Conservation (phyloP, 2,113 vertebrate species). For the Cyanoderma ruficeps region DNA sequence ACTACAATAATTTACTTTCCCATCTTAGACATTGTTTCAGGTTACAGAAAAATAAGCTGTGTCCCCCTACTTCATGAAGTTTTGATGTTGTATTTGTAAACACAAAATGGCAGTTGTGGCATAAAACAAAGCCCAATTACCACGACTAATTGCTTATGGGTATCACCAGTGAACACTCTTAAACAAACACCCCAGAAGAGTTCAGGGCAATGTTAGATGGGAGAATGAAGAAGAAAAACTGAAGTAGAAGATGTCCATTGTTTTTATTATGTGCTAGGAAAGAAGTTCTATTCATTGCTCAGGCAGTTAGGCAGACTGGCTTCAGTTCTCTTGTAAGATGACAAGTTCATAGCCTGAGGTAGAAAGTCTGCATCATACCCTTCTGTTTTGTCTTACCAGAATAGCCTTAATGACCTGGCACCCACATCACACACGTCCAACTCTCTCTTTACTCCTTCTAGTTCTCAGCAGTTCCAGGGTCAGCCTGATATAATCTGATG, state of each 20-base stretch:
- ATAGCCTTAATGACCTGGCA: slow-evolving; percentile 36
- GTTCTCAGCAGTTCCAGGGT: slow-evolving; percentile 46
- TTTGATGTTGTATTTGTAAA: background rate
- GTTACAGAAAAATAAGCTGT: background rate
- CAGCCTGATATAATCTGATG: slow-evolving; percentile 10
- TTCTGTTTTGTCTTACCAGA: slow-evolving; percentile 24
- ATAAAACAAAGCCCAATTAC: background rate
- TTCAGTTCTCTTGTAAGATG: background rate
- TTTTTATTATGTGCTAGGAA: slow-evolving; percentile 11
- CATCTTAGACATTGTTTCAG: background rate
- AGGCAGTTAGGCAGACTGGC: background rate
- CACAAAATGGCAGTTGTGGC: background rate
- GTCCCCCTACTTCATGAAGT: background rate
- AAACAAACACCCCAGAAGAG: background rate
- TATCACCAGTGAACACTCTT: background rate
- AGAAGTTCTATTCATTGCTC: slow-evolving; percentile 33
- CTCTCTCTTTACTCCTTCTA: background rate
- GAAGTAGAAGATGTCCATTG: background rate
- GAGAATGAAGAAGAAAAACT: background rate
- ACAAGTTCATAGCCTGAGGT: slow-evolving; percentile 43
- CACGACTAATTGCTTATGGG: background rate
- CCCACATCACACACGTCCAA: slow-evolving; percentile 7
- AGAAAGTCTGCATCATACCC: slow-evolving; percentile 1
- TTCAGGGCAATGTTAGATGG: slow-evolving; percentile 6
- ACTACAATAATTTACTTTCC: background rate